phyloP scores from a whole-genome alignment of 2,113 vertebrate genomes.

The Corydoras sp. region DNA sequence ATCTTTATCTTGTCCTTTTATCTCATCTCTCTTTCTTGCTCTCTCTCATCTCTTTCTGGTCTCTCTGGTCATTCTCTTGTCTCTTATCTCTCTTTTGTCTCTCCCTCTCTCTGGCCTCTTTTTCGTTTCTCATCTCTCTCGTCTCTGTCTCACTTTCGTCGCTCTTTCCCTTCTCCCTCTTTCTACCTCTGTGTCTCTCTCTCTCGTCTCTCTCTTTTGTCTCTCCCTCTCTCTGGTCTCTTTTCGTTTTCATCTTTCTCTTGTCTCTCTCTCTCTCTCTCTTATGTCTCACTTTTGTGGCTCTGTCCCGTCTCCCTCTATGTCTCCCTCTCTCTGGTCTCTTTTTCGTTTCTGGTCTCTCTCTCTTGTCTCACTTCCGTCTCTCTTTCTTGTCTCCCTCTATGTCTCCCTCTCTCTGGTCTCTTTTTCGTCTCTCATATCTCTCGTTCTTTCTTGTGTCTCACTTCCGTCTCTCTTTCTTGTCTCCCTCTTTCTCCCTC shows the following conservation, averaged over 20 bases:
- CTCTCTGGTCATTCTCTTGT: not conserved
- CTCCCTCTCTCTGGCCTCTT: too few relatives aligned
- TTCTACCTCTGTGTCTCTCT: constrained; percentile 4
- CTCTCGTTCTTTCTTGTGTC: not conserved
- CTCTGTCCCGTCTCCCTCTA: not conserved
- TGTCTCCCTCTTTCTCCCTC: not conserved
- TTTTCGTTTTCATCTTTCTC: not conserved
- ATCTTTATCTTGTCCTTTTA: not conserved
- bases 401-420: constrained; percentile 6
- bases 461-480: not conserved
- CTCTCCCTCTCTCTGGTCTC: not conserved
- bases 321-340: not conserved
- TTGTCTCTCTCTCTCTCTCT: not conserved
- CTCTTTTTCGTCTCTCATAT: not conserved
- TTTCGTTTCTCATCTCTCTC: not conserved
- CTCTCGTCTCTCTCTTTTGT: constrained; percentile 19
- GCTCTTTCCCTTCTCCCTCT: not conserved
- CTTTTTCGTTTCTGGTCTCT: not conserved
- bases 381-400: not conserved
- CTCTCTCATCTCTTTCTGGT: not conserved
- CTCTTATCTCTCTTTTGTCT: too few relatives aligned
- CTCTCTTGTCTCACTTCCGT: not conserved
- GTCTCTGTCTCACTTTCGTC: not conserved
- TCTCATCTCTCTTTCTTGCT: not conserved
- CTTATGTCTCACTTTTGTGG: not conserved